phyloP scores from a whole-genome alignment of 2,113 vertebrate genomes.

The pig (Sus scrofa) region T2T-Sscrofa CM000818.6:58318501-58319000 shows the following conservation, averaged over 20 bases:
- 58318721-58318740: neutral
- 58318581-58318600: neutral
- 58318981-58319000: neutral
- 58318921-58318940: neutral
- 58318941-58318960: neutral
- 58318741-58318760: neutral
- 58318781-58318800: neutral
- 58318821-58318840: neutral
- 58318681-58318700: neutral
- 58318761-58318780: neutral
- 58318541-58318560: neutral
- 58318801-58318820: neutral
- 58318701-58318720: neutral
- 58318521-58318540: constrained; percentile 15
- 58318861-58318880: neutral
- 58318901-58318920: neutral
- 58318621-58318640: neutral
- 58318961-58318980: neutral
- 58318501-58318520: neutral
- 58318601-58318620: neutral
- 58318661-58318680: neutral
- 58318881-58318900: neutral
- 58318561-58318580: neutral
- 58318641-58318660: neutral
- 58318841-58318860: neutral